phyloP scores from a whole-genome alignment of 2,113 vertebrate genomes.

The Triplophysa siluroides region DNA sequence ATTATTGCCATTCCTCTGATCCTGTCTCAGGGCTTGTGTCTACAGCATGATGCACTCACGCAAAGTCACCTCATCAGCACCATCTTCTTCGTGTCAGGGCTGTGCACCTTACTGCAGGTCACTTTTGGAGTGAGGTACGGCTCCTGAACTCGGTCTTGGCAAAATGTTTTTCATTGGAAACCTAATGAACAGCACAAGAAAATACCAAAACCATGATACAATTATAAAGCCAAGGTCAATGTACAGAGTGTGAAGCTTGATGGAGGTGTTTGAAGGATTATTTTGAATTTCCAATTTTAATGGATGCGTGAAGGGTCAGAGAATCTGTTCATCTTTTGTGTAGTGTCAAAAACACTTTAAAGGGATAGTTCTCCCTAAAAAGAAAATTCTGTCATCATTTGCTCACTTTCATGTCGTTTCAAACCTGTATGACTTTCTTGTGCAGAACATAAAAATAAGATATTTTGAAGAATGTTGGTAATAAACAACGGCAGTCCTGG shows the following conservation, averaged over 20 bases:
- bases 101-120: constrained; percentile 94
- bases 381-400: too few species aligned
- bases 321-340: too few species aligned
- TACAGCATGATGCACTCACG: constrained; percentile 89
- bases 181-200: background rate
- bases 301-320: background rate
- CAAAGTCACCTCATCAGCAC: constrained; percentile 96
- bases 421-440: too few species aligned
- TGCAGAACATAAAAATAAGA: too few species aligned
- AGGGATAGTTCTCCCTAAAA: too few species aligned
- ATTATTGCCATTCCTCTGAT: constrained; percentile 90
- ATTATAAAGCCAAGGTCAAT: background rate
- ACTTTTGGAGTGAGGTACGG: constrained; percentile 89
- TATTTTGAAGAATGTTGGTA: too few species aligned
- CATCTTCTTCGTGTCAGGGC: constrained; percentile 92
- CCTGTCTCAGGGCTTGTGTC: constrained; percentile 86
- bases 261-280: too few species aligned
- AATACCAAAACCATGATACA: background rate
- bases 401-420: too few species aligned
- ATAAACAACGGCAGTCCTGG: too few species aligned
- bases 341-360: too few species aligned
- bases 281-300: too few species aligned
- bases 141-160: constrained; percentile 25
- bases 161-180: background rate
- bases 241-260: background rate